Evolutionary conservation across 2,888 invertebrate species (phyloP).

Genomic region (Lysandra bellargus): DNA sequence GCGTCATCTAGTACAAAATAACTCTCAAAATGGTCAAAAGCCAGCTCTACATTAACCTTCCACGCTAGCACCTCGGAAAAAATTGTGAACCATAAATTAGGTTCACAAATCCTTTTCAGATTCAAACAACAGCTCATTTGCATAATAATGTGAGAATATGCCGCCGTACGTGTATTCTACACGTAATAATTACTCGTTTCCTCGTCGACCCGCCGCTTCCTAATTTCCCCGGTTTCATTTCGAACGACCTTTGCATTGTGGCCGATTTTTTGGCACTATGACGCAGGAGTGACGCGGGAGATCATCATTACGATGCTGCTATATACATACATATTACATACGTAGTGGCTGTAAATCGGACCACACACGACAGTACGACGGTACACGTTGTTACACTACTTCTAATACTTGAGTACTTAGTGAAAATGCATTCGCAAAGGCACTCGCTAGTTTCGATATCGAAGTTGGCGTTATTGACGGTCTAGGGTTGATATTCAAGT

Average conservation of each 20-base stretch:
- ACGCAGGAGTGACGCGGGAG: slow-evolving; percentile 48
- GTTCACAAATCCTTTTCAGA: slow-evolving; percentile 17
- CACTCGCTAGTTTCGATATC: too few relatives aligned
- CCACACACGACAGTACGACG: slow-evolving; percentile 44
- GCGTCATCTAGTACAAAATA: not conserved
- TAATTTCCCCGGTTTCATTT: slow-evolving; percentile 29
- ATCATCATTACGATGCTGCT: slow-evolving; percentile 40
- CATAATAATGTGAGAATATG: slow-evolving; percentile 29
- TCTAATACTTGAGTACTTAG: too few relatives aligned
- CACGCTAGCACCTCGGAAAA: slow-evolving; percentile 23
- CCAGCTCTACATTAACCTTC: not conserved
- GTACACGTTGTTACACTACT: slow-evolving; percentile 1
- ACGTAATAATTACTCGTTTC: slow-evolving; percentile 13
- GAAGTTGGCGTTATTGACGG: too few relatives aligned
- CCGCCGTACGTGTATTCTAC: not conserved
- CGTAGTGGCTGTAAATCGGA: slow-evolving; percentile 46
- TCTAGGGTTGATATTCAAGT: too few relatives aligned
- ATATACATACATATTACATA: slow-evolving; percentile 36
- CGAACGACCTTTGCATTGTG: slow-evolving; percentile 42
- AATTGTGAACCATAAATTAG: slow-evolving; percentile 22
- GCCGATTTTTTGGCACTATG: slow-evolving; percentile 47
- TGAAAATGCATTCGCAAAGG: too few relatives aligned
- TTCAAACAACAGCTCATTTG: slow-evolving; percentile 14
- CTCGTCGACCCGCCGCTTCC: not conserved
- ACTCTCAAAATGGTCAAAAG: not conserved